Conservation (phyloP, 1,140 invertebrate species). For the Spodoptera litura region DNA sequence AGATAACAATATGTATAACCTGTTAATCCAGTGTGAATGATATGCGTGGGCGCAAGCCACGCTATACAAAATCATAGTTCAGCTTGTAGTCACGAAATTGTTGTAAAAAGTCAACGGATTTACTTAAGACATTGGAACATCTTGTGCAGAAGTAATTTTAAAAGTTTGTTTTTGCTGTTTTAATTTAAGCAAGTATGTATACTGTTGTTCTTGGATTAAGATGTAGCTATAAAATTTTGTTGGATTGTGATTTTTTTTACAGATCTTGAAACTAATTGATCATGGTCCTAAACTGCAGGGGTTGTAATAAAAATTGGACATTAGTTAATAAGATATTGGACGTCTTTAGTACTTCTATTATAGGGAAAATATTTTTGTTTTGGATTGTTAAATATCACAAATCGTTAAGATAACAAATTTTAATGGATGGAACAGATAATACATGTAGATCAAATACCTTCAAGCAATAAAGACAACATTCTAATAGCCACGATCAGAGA, state of each 20-base stretch:
- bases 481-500: conserved; percentile 38
- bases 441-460: conserved; percentile 16
- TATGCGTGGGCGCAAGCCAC: conserved; percentile 62
- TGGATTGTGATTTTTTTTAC: no score
- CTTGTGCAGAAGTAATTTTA: not conserved
- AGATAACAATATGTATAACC: conserved; percentile 49
- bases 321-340: no score
- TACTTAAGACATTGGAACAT: conserved; percentile 50
- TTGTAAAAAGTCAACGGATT: conserved; percentile 75
- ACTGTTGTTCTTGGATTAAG: no score
- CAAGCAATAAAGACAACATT: conserved; percentile 42
- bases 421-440: not conserved
- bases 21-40: conserved; percentile 50
- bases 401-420: not conserved
- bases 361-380: no score
- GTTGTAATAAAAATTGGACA: no score
- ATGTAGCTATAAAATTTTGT: no score
- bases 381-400: not conserved
- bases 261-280: no score
- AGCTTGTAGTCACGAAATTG: conserved; percentile 60
- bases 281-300: no score
- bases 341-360: no score
- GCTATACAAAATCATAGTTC: conserved; percentile 66
- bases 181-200: no score
- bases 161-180: not conserved